phyloP scores from a whole-genome alignment of 2,797 vertebrate genomes.

The Phoeniculus purpureus region DNA sequence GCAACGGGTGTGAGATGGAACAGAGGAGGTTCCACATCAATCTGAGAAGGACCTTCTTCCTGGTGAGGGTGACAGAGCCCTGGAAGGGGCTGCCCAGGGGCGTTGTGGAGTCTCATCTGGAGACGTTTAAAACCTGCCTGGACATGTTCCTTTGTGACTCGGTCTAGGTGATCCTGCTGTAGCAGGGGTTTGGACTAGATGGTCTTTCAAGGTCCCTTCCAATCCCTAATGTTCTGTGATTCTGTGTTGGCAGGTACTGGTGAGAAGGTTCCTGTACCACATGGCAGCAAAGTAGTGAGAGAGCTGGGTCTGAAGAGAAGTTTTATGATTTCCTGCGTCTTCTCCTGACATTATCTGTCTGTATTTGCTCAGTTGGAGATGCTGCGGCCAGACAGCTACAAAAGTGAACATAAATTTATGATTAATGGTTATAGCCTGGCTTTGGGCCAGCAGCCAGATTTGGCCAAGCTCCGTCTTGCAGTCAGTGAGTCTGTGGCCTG shows the following conservation, averaged over 20 bases:
- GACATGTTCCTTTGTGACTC: no score
- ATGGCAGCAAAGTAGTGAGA: not conserved
- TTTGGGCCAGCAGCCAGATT: not conserved
- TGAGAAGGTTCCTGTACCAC: not conserved
- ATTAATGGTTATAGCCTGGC: constrained; percentile 7
- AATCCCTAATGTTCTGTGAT: no score
- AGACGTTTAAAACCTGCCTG: no score
- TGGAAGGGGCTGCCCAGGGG: no score
- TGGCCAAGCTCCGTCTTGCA: not conserved
- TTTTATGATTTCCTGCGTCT: not conserved
- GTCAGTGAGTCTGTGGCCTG: not conserved
- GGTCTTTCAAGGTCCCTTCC: no score
- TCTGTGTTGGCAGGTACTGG: not conserved
- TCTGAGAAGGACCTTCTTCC: no score
- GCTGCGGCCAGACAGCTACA: not conserved
- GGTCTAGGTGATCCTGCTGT: no score
- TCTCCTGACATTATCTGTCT: not conserved
- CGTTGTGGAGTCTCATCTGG: no score
- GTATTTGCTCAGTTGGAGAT: not conserved
- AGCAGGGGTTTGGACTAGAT: no score
- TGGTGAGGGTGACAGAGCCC: no score
- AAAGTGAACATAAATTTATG: not conserved
- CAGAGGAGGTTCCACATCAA: no score
- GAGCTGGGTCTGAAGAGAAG: not conserved
- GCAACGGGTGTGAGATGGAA: no score